Evolutionary conservation across 35 echinoderm and acorn worm genomes (phyloP), one percentile per base, ranked within the genome.

Genomic region (Diadema setosum): DNA sequence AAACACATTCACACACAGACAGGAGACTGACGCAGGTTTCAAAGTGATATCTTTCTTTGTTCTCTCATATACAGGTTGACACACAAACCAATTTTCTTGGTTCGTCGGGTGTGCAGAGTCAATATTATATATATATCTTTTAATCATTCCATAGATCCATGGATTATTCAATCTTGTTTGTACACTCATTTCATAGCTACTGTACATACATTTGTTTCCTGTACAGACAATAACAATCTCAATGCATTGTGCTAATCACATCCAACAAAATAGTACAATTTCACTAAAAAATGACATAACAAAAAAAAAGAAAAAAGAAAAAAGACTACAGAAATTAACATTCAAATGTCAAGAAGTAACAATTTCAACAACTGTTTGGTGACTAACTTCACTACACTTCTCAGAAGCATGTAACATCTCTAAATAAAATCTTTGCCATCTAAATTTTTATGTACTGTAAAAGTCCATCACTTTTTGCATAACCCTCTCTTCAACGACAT

Each of bases 11-110:
- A 52, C 48, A 52, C 48, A 52, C 48, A 52, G 9, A 52, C 48
- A 52, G 9, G n/a, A 9, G 48, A 52, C 48, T 11, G 9, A 52
- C 48, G 48, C 9, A 42, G 73, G 25, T 44, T 25, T 42, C 44
- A 43, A 41, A 42, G 73, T 78, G 35, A 78, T 44, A 42, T 39
- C 40, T 44, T 78, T 78, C 20, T 78, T 44, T 78, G 40, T 78
- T 78, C 40, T 78, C 73, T 44, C 73, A 78, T 78, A 78, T 78
- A 78, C 73, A 78, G 35, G 40, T n/a, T 35, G 20, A 78, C 44
- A 78, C 73, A 44, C 44, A 36, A 41, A 36, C 48, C 67, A 73
- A 33, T 17, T 17, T 8, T 30, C 67, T 73, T 26, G 36, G 39
- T 78, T 44, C 40, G 25, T 41, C 20, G 40, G 29, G 33, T 41